Evolutionary conservation across 2,888 invertebrate genomes (phyloP), one percentile per base, ranked within the genome.

Genomic region (Hedychridium roseum): DNA sequence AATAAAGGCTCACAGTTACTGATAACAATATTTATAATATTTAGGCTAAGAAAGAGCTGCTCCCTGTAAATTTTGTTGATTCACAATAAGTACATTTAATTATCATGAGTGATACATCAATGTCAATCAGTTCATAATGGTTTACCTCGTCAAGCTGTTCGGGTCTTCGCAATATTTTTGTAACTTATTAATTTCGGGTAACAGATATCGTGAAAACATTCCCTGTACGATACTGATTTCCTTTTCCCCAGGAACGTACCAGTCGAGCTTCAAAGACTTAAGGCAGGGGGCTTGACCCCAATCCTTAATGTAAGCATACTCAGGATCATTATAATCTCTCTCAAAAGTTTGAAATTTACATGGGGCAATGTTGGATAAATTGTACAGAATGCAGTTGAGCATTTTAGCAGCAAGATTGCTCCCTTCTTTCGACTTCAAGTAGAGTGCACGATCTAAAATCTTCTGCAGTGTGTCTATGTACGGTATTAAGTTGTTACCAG

Each of bases 241-340:
- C 27, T 84, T 84, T 15, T 83, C 81, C 15, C 82, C 84, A 0
- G 95, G 94, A 35, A 88, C 81, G 69, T 92, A 91, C 93, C 93
- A 95, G 28, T 86, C 80, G 14, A 93, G 80, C 4, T 86, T 81
- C 12, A 89, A 80, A 17, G 87, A 83, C 43, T 87, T 81, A 14
- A 90, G 76, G 60, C 88, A 81, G 12, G 87, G 85, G 0, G 89
- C 83, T 49, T 83, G 83, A 0, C 92, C 95, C 96, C 96, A 97
- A 60, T 92, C 88, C 15, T 86, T 83, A 15, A 92, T 12, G 7
- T 52, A 55, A 7, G 51, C 49, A 46, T 89, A 86, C 47, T 86
- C 82, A 0, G 87, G 86, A 27, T 82, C 80, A 14, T 86, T 85
- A 64, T 86, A 87, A 52, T 87, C 83, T 20, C 60, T 84, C 79